Percentiles rank a stretch among this genome's conserved stretches.
phyloP scores from a whole-genome alignment of 2,113 vertebrate species.

The Erpornis zantholeuca region DNA sequence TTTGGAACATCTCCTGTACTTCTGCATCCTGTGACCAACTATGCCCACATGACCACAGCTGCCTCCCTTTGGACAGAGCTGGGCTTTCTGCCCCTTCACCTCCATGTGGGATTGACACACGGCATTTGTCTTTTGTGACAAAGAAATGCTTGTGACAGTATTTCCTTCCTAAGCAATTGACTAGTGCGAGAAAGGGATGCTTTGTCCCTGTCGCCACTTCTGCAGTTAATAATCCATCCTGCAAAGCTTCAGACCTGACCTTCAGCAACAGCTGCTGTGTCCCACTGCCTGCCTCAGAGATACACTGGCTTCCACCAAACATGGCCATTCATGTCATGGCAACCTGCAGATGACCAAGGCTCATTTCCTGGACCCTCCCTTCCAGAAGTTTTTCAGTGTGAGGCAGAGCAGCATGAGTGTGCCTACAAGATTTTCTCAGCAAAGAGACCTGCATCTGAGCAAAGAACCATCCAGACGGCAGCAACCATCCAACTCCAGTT shows the following conservation, averaged over 20 bases:
- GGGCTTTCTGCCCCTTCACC: background rate
- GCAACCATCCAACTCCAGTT: background rate
- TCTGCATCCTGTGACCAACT: background rate
- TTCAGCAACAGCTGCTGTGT: rapidly evolving
- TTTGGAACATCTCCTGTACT: background rate
- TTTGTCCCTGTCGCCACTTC: rapidly evolving
- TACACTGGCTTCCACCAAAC: background rate
- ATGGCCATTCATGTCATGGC: rapidly evolving
- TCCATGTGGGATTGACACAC: background rate
- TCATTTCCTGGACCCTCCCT: background rate
- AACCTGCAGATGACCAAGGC: background rate
- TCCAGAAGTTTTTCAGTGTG: background rate
- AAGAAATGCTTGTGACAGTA: background rate
- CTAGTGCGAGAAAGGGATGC: background rate
- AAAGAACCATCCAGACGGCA: background rate
- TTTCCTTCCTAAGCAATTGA: background rate
- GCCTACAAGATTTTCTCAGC: background rate
- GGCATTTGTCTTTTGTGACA: background rate
- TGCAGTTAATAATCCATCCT: background rate
- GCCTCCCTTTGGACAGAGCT: background rate
- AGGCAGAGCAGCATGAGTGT: background rate
- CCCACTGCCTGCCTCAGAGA: background rate
- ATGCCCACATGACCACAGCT: background rate
- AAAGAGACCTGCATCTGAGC: background rate
- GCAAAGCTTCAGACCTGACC: background rate